These are phyloP conservation scores for Natrix natrix DNA, from an alignment of 2,797 vertebrate genomes.

Conservation along the genomic window DNA sequence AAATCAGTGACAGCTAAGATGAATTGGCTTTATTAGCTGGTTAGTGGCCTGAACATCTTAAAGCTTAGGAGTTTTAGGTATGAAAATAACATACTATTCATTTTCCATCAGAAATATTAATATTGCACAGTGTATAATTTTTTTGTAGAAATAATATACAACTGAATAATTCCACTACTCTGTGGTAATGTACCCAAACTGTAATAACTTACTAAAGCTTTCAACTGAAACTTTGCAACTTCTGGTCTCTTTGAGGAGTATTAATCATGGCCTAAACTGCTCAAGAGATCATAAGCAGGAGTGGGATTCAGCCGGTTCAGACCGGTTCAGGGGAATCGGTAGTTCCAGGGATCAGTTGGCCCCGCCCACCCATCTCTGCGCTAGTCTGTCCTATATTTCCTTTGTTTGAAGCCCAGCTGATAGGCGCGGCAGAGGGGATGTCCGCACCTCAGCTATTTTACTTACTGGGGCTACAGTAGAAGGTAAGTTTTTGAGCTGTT, in stretches of 20 bases:
- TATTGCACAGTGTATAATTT: not conserved
- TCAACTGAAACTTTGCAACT: not conserved
- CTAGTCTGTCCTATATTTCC: too few relatives aligned
- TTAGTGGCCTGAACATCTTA: not conserved
- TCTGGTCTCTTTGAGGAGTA: not conserved
- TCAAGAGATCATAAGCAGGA: not conserved
- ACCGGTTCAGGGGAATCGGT: too few relatives aligned
- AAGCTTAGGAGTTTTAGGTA: not conserved
- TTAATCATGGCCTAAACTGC: not conserved
- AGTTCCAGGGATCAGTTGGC: too few relatives aligned
- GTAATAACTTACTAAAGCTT: not conserved
- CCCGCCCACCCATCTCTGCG: too few relatives aligned
- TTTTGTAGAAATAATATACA: conserved; percentile 1
- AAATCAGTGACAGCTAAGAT: not conserved
- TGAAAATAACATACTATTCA: not conserved
- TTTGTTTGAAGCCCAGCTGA: too few relatives aligned
- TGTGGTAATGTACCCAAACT: not conserved
- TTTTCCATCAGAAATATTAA: not conserved
- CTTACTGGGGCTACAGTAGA: too few relatives aligned
- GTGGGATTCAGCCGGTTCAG: too few relatives aligned
- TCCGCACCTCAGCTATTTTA: too few relatives aligned
- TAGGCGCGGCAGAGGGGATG: too few relatives aligned
- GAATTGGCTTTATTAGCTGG: not conserved
- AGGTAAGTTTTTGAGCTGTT: too few relatives aligned
- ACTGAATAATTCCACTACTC: not conserved